phyloP scores from a whole-genome alignment of 2,113 vertebrate genomes.

The Psophia crepitans region DNA sequence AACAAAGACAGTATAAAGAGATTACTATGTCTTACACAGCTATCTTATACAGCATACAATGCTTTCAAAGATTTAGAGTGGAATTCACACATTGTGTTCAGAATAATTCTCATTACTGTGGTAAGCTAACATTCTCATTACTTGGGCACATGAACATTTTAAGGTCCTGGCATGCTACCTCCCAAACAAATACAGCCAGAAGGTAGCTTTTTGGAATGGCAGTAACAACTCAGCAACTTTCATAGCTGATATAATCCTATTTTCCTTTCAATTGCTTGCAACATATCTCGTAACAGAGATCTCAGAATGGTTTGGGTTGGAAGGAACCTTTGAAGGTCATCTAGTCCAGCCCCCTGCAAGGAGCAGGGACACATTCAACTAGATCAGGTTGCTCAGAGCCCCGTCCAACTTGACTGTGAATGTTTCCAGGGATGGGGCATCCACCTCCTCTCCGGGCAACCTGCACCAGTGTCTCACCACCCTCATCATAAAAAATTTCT shows the following conservation, averaged over 20 bases:
- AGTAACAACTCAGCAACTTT: neutral
- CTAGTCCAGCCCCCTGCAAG: too few relatives aligned
- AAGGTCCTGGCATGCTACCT: neutral
- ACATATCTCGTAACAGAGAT: neutral
- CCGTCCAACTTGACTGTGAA: too few relatives aligned
- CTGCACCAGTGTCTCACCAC: too few relatives aligned
- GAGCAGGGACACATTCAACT: too few relatives aligned
- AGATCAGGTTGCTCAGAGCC: too few relatives aligned
- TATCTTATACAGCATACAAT: neutral
- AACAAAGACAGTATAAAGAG: neutral
- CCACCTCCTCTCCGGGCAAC: too few relatives aligned
- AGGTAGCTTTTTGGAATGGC: neutral
- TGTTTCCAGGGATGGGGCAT: too few relatives aligned
- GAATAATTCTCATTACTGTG: neutral
- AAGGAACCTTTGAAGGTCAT: too few relatives aligned
- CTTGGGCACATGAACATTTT: neutral
- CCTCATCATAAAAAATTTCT: too few relatives aligned
- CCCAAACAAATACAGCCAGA: neutral
- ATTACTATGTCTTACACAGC: neutral
- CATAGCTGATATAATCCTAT: neutral
- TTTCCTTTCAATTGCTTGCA: neutral
- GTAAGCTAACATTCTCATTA: too few relatives aligned
- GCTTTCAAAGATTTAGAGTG: neutral
- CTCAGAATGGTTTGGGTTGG: neutral
- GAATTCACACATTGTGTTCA: neutral